Conservation (phyloP, 2,797 vertebrate genomes). For the Oreochromis mossambicus region DNA sequence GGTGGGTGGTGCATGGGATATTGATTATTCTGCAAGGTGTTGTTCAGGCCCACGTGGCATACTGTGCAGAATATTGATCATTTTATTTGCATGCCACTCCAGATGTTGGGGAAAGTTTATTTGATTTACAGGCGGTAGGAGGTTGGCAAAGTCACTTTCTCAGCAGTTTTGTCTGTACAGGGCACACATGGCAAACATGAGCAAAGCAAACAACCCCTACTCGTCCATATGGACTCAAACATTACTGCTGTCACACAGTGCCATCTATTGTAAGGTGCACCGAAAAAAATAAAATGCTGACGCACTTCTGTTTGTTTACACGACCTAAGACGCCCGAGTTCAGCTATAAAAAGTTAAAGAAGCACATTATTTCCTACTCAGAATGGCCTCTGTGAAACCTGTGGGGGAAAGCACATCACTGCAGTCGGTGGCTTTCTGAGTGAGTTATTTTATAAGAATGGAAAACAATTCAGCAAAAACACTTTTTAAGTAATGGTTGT, state of each 20-base stretch:
- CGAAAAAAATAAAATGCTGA: background rate
- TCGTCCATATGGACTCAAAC: background rate
- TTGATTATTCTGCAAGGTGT: constrained; percentile 31
- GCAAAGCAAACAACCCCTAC: background rate
- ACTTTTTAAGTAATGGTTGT: background rate
- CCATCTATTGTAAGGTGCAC: background rate
- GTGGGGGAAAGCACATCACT: background rate
- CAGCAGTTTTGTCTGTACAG: constrained; percentile 15
- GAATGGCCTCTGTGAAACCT: background rate
- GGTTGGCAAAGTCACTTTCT: constrained; percentile 9
- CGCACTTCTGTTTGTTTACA: background rate
- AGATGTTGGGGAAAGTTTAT: constrained; percentile 66
- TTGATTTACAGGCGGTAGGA: constrained; percentile 62
- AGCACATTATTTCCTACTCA: background rate
- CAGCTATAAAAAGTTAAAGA: background rate
- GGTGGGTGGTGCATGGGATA: background rate
- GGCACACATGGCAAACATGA: background rate
- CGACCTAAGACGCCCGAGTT: background rate
- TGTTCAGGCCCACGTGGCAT: background rate
- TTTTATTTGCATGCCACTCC: constrained; percentile 61
- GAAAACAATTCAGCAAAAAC: background rate
- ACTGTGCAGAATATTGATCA: constrained; percentile 63
- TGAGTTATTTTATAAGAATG: background rate
- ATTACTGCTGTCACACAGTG: background rate
- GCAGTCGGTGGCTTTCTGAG: fast-evolving